phyloP scores from a whole-genome alignment of 2,113 vertebrate genomes.

The Brachionichthys hirsutus region DNA sequence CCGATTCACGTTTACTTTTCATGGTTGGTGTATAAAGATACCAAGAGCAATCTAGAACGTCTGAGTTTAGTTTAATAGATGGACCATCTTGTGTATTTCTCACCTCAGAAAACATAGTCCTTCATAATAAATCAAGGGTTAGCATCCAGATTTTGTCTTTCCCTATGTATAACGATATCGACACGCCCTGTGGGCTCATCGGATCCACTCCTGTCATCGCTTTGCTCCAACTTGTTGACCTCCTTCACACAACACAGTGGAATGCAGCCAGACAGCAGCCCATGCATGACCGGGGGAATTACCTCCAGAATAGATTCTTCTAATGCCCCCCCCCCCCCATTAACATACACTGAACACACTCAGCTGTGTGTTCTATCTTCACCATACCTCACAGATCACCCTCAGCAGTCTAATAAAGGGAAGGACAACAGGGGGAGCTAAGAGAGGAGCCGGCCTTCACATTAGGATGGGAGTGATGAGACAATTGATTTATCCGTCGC shows the following conservation, averaged over 20 bases:
- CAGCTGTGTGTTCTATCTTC: slow-evolving; percentile 38
- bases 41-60: no score
- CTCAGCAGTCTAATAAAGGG: slow-evolving; percentile 39
- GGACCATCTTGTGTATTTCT: slow-evolving; percentile 14
- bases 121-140: slow-evolving; percentile 44
- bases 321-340: slow-evolving; percentile 43
- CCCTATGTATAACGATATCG: slow-evolving; percentile 2
- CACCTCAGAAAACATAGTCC: slow-evolving; percentile 26
- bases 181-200: slow-evolving; percentile 15
- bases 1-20: no score
- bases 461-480: no score
- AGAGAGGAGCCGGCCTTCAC: no score
- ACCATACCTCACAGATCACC: slow-evolving; percentile 41
- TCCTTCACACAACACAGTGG: slow-evolving; percentile 39
- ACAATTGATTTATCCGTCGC: slow-evolving; percentile 17
- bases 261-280: slow-evolving; percentile 58
- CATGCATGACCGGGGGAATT: slow-evolving; percentile 69
- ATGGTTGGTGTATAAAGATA: no score
- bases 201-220: slow-evolving; percentile 11
- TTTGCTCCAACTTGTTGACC: slow-evolving; percentile 60
- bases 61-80: not conserved
- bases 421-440: not conserved
- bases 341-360: slow-evolving; percentile 41
- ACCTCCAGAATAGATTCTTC: slow-evolving; percentile 58
- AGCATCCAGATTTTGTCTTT: slow-evolving; percentile 34